phyloP scores from a whole-genome alignment of 2,113 vertebrate genomes.

The Petromus typicus region DNA sequence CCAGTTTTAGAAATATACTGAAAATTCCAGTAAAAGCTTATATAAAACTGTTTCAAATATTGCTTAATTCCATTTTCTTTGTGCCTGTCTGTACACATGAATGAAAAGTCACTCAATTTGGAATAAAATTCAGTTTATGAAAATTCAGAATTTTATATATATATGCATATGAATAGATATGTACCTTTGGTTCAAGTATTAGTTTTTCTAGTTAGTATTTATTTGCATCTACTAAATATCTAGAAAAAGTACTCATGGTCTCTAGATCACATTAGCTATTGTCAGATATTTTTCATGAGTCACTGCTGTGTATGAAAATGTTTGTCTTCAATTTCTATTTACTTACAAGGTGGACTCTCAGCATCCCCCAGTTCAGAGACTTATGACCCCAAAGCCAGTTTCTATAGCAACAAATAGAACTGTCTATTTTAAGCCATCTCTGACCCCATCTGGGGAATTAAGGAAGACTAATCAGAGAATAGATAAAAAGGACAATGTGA shows the following conservation, averaged over 20 bases:
- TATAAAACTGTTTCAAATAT: background rate
- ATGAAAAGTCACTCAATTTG: background rate
- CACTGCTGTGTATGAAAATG: slow-evolving; percentile 9
- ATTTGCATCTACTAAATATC: background rate
- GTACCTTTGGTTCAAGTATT: background rate
- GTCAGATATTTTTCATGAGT: slow-evolving; percentile 29
- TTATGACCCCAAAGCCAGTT: slow-evolving; percentile 90
- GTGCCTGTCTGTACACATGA: background rate
- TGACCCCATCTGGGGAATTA: slow-evolving; percentile 89
- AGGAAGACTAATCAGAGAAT: slow-evolving; percentile 87
- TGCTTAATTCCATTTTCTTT: slow-evolving; percentile 2
- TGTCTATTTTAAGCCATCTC: slow-evolving; percentile 94
- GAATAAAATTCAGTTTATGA: background rate
- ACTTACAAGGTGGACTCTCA: slow-evolving; percentile 89
- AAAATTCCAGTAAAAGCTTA: slow-evolving; percentile 38
- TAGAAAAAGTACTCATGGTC: background rate
- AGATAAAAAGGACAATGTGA: slow-evolving; percentile 86
- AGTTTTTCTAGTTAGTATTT: slow-evolving; percentile 8
- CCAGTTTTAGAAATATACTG: slow-evolving; percentile 26
- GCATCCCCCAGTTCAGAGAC: slow-evolving; percentile 94
- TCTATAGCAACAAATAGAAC: slow-evolving; percentile 88
- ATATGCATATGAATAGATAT: background rate
- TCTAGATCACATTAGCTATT: slow-evolving; percentile 48
- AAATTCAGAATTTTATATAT: background rate
- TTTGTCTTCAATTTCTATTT: slow-evolving; percentile 75